Percentiles rank a stretch among this genome's conserved stretches.
Evolutionary conservation across 2,888 invertebrate genomes (phyloP).

Genomic region (Amphipyra tragopoginis): DNA sequence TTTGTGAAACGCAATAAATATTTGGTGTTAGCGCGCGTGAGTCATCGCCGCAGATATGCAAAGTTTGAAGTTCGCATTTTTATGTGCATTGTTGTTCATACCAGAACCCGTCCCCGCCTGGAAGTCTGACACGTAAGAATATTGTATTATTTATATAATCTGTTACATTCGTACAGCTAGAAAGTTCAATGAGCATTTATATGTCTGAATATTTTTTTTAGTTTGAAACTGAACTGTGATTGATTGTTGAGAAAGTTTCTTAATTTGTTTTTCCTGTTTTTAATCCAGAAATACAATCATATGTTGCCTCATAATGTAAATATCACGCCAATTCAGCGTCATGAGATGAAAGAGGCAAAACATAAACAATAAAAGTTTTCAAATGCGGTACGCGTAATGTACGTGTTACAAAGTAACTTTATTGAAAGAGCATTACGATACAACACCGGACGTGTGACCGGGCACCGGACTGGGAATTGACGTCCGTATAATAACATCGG

Average conservation of each 20-base stretch:
- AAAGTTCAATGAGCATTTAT: slow-evolving; percentile 5
- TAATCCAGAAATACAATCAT: no score
- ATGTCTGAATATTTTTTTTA: slow-evolving; percentile 26
- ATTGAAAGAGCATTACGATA: slow-evolving; percentile 11
- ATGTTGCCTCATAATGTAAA: not conserved
- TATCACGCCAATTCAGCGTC: not conserved
- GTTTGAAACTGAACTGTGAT: slow-evolving; percentile 20
- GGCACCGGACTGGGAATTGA: slow-evolving; percentile 10
- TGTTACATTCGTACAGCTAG: slow-evolving; percentile 5
- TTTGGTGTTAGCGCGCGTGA: slow-evolving; percentile 70
- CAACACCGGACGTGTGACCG: not conserved
- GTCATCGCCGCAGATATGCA: slow-evolving; percentile 77
- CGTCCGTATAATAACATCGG: not conserved
- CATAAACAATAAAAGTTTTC: slow-evolving; percentile 28
- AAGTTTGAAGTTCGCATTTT: slow-evolving; percentile 70
- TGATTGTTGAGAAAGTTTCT: slow-evolving; percentile 1
- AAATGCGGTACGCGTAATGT: slow-evolving; percentile 3
- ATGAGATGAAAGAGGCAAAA: slow-evolving; percentile 14
- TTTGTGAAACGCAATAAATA: slow-evolving; percentile 57
- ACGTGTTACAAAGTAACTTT: slow-evolving; percentile 21
- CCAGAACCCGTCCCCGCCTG: slow-evolving; percentile 80
- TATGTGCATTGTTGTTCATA: slow-evolving; percentile 75
- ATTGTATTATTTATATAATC: slow-evolving; percentile 18
- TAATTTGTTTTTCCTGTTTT: not conserved
- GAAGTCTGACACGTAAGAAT: slow-evolving; percentile 77